Base-by-base conservation (phyloP, 35 echinoderm and acorn worm species). In the Diadema setosum region DNA sequence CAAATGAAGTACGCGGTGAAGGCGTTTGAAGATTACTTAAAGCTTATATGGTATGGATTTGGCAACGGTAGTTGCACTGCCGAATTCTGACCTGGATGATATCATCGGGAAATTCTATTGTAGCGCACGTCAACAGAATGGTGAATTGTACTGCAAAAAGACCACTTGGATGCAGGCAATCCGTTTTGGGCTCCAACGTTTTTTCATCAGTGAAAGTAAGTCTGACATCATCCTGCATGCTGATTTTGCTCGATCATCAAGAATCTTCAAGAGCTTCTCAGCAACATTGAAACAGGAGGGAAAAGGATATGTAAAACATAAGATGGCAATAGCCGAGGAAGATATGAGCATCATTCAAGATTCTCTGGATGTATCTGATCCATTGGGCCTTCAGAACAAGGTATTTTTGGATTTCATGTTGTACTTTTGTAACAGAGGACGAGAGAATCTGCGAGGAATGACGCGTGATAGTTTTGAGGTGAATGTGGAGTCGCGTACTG, bases 131-230 rank as follows among this genome's bases (percentile, higher is more conserved):
- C 37, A 42, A 15, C 5, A 42, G 15, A 37, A 81, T 42, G 75
- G 75, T 21, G 75, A 30, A 81, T 41, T 81, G 75, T 81, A 81
- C 39, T 14, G 26, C 75, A 81, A 81, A 25, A 81, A 81, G 37
- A 30, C 75, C 21, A n/a, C n/a, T n/a, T n/a, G n/a, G n/a, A 81
- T 81, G 75, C 26, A 39, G 5, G 33, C 75, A 81, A 81, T 81
- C 24, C 21, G 75, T 15, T 81, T 37, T 42, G 75, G 75, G 39
- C 75, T 81, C 37, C 75, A 81, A 25, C 75, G 75, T 17, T 39
- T 39, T 42, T 42, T 81, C 26, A 21, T 37, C 14, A 81, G 42
- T 17, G 15, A 15, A 20, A 26, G 65, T 23, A 33, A 70, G 12
- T 11, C 31, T 26, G 65, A 70, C 65, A 70, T 70, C 31, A 33